phyloP scores from a whole-genome alignment of 1,140 invertebrate species.

The Temnothorax curvispinosus region DNA sequence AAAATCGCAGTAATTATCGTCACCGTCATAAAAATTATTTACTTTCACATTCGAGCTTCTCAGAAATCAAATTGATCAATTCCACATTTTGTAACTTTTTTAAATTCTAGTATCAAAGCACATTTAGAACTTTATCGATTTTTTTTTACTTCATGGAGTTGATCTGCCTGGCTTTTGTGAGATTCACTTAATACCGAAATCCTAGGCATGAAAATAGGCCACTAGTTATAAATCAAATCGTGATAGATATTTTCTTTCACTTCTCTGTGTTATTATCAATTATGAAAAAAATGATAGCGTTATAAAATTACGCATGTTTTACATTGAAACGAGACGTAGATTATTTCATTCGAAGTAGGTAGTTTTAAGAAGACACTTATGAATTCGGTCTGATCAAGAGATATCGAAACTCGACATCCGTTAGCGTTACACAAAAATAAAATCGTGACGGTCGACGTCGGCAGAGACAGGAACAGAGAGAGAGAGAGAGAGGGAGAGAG shows the following conservation, averaged over 20 bases:
- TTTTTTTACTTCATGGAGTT: background rate
- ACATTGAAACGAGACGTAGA: background rate
- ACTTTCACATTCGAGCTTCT: background rate
- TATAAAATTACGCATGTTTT: background rate
- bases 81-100: background rate
- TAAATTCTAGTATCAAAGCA: background rate
- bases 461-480: background rate
- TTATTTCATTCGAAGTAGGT: background rate
- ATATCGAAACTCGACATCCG: slow-evolving; percentile 34
- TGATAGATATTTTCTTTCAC: background rate
- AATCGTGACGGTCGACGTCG: slow-evolving; percentile 16
- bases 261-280: background rate
- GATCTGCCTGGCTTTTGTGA: background rate
- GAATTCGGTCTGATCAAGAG: slow-evolving; percentile 12
- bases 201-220: background rate
- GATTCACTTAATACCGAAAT: background rate
- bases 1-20: background rate
- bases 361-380: background rate
- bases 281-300: background rate
- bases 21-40: background rate
- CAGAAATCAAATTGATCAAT: background rate
- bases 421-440: slow-evolving; percentile 46
- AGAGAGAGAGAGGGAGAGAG: slow-evolving; percentile 29
- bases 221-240: background rate
- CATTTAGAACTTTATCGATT: background rate